phyloP scores from a whole-genome alignment of 2,113 vertebrate species.

The Barbus barbus region DNA sequence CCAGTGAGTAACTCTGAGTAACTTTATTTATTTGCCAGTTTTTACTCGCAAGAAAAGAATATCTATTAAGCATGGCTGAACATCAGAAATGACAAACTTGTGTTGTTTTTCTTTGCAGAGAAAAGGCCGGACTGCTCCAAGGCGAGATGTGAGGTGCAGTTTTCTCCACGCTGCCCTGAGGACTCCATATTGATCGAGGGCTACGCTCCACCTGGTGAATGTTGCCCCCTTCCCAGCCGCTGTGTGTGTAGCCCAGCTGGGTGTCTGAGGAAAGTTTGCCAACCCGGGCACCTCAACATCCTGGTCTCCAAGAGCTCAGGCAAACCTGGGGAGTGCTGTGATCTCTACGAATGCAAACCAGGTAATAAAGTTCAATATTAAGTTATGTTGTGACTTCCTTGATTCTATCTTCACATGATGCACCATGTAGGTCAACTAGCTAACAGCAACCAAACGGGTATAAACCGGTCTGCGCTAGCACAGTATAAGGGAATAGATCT shows the following conservation, averaged over 20 bases:
- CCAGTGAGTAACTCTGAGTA: not conserved
- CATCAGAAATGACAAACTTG: not conserved
- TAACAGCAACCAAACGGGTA: not conserved
- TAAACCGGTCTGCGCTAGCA: not conserved
- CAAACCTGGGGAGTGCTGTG: slow-evolving; percentile 89
- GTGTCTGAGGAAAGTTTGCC: slow-evolving; percentile 89
- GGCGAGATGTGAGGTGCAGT: slow-evolving; percentile 90
- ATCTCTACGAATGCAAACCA: slow-evolving; percentile 92
- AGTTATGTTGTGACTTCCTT: not conserved
- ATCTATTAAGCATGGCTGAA: not conserved
- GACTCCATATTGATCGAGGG: slow-evolving; percentile 90
- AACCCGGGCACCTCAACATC: slow-evolving; percentile 87
- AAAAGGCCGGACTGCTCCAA: slow-evolving; percentile 89
- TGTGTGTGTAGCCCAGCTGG: slow-evolving; percentile 88
- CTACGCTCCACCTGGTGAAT: slow-evolving; percentile 88
- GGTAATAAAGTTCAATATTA: slow-evolving; percentile 66
- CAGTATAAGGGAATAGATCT: not conserved
- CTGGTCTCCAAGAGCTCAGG: slow-evolving; percentile 88
- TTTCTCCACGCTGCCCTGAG: slow-evolving; percentile 88
- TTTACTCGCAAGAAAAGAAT: not conserved
- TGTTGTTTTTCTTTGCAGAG: slow-evolving; percentile 76
- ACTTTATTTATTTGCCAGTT: not conserved
- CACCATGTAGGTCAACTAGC: not conserved
- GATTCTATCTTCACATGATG: not conserved
- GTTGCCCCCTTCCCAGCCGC: slow-evolving; percentile 87